Percentiles rank a stretch among this genome's conserved stretches.
These are phyloP conservation scores for Alces alces DNA, from an alignment of 2,113 vertebrate genomes.

Conservation along the genomic window DNA sequence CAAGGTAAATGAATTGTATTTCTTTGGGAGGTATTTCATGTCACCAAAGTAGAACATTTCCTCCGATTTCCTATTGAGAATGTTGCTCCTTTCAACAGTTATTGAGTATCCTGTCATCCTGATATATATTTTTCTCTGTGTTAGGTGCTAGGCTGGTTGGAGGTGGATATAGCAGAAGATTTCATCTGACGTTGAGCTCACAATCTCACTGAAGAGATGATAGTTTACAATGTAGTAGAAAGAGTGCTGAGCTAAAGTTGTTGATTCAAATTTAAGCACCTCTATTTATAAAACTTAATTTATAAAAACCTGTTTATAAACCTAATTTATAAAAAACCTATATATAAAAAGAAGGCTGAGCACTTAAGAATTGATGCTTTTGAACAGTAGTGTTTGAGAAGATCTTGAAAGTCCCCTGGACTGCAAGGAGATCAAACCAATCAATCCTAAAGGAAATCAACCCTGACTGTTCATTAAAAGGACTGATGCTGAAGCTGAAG, in stretches of 20 bases:
- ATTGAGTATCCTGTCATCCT: not conserved
- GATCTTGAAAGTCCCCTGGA: not conserved
- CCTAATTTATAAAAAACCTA: not conserved
- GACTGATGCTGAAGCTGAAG: not conserved
- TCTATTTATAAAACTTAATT: not conserved
- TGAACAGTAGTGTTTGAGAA: not conserved
- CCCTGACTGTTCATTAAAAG: not conserved
- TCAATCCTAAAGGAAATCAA: not conserved
- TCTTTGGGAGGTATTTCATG: constrained; percentile 16
- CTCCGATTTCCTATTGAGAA: not conserved
- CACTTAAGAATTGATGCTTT: rapidly evolving
- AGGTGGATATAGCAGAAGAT: not conserved
- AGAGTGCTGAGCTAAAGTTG: not conserved
- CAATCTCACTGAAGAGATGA: not conserved
- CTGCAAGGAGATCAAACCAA: not conserved
- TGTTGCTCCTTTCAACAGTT: not conserved
- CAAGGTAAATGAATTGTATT: constrained; percentile 35
- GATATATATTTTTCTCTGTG: not conserved
- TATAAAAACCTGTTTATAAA: not conserved
- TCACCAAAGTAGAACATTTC: constrained; percentile 40
- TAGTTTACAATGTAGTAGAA: not conserved
- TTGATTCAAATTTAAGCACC: not conserved
- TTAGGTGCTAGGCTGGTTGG: not conserved
- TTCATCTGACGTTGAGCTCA: not conserved
- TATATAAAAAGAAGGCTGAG: not conserved